These are phyloP conservation scores for Erethizon dorsatum DNA, from an alignment of 2,797 vertebrate genomes.

Conservation along the genomic window DNA sequence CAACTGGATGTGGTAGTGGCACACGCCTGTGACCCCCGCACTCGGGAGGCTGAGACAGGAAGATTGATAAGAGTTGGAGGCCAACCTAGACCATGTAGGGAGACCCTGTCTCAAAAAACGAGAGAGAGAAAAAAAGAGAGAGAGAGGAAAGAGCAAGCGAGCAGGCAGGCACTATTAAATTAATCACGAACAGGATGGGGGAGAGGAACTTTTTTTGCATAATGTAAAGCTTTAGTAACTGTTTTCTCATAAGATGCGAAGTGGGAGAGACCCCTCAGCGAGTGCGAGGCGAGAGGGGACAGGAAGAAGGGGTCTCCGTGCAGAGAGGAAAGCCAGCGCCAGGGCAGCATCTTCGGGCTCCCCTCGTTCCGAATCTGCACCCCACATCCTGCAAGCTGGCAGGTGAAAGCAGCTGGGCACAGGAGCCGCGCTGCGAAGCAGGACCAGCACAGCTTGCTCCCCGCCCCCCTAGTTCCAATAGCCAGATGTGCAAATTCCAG, in stretches of 20 bases:
- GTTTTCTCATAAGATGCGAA: neutral
- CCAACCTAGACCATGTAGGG: neutral
- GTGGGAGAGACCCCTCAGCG: neutral
- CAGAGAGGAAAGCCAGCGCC: neutral
- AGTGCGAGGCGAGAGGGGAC: fast-evolving
- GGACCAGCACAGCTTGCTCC: neutral
- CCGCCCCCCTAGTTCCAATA: neutral
- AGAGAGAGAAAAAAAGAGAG: neutral
- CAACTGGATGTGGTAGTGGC: neutral
- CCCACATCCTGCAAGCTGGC: fast-evolving
- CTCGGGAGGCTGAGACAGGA: neutral
- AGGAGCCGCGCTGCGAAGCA: neutral
- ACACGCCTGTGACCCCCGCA: neutral
- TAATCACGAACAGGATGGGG: neutral
- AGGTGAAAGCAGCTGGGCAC: neutral
- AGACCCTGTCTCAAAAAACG: neutral
- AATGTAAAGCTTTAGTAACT: neutral
- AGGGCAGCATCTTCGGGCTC: fast-evolving
- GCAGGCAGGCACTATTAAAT: neutral
- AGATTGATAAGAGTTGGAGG: neutral
- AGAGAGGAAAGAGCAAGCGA: too few species aligned
- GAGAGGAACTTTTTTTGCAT: neutral
- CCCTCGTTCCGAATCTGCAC: neutral
- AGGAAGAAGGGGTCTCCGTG: neutral
- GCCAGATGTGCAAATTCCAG: neutral